Percentiles rank a stretch among this genome's conserved stretches.
Conservation (phyloP, 1,140 invertebrate species). For the Pissodes strobi region DNA sequence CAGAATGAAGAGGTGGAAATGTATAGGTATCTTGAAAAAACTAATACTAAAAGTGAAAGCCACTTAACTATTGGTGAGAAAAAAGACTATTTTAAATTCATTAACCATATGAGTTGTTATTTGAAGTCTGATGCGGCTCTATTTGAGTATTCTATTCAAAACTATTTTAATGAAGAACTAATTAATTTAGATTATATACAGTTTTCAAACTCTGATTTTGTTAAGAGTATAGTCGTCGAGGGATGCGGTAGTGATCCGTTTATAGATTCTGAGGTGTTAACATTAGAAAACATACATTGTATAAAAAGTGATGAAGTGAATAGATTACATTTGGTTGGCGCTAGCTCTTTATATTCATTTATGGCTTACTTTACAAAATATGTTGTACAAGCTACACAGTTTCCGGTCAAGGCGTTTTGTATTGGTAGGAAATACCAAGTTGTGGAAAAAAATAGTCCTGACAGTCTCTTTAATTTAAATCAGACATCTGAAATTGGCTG, state of each 20-base stretch:
- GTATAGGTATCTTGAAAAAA: conserved; percentile 54
- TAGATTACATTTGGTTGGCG: conserved; percentile 68
- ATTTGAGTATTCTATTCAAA: conserved; percentile 66
- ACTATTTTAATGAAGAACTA: conserved; percentile 60
- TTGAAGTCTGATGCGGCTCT: conserved; percentile 65
- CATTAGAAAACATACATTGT: conserved; percentile 59
- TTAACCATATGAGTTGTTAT: conserved; percentile 62
- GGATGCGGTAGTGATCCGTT: conserved; percentile 65
- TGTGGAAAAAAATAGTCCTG: conserved; percentile 41
- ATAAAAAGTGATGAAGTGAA: conserved; percentile 57
- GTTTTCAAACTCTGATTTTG: conserved; percentile 70
- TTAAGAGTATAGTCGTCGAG: conserved; percentile 68
- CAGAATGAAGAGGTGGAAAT: conserved; percentile 54
- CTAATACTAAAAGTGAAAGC: conserved; percentile 47
- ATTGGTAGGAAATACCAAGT: conserved; percentile 68
- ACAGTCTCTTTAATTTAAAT: conserved; percentile 63
- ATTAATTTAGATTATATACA: conserved; percentile 58
- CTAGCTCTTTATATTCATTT: conserved; percentile 65
- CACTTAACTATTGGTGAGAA: conserved; percentile 64
- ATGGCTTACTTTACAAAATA: conserved; percentile 68
- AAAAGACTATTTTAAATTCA: conserved; percentile 62
- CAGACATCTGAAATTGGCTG: conserved; percentile 65
- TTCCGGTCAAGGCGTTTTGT: conserved; percentile 67
- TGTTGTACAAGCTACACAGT: conserved; percentile 57
- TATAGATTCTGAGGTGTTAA: conserved; percentile 60